These are phyloP conservation scores for Dicranocentrus wangi DNA, from an alignment of 2,888 invertebrate genomes.

Conservation along the genomic window DNA sequence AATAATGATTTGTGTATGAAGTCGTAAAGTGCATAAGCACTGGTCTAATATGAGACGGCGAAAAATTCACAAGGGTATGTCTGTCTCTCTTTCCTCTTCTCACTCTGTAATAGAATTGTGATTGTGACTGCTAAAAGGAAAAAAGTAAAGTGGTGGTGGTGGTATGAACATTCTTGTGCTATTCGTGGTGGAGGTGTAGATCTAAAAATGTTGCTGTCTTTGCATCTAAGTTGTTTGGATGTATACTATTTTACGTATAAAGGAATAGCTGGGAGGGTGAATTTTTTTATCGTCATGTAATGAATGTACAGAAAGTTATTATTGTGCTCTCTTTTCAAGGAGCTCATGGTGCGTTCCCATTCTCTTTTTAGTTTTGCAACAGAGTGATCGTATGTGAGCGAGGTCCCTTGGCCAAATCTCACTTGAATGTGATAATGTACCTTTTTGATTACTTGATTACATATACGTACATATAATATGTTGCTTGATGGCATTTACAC, in stretches of 20 bases:
- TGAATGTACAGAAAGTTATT: conserved; percentile 30
- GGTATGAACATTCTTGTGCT: background rate
- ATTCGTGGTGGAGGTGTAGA: conserved; percentile 10
- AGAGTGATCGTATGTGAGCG: conserved; percentile 21
- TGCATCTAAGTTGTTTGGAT: conserved; percentile 19
- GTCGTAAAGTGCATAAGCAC: conserved; percentile 19
- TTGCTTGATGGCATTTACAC: conserved; percentile 2
- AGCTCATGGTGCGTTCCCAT: conserved; percentile 53
- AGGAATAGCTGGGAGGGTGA: conserved; percentile 32
- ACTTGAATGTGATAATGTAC: conserved; percentile 25
- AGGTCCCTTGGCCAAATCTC: conserved; percentile 52
- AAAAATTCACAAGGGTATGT: conserved; percentile 3
- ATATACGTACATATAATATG: background rate
- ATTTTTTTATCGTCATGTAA: conserved; percentile 25
- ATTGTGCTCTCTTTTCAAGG: conserved; percentile 53
- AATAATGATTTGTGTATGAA: conserved; percentile 5
- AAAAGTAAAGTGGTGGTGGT: conserved; percentile 9
- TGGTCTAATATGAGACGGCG: conserved; percentile 20
- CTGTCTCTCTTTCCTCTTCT: background rate
- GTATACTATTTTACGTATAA: conserved; percentile 6
- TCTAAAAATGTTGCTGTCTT: conserved; percentile 31
- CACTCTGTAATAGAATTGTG: background rate
- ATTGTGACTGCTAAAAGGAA: background rate
- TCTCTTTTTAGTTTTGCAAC: conserved; percentile 45
- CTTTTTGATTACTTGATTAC: conserved; percentile 8